Conservation (phyloP, 2,113 vertebrate species). For the Petroica traversi region DNA sequence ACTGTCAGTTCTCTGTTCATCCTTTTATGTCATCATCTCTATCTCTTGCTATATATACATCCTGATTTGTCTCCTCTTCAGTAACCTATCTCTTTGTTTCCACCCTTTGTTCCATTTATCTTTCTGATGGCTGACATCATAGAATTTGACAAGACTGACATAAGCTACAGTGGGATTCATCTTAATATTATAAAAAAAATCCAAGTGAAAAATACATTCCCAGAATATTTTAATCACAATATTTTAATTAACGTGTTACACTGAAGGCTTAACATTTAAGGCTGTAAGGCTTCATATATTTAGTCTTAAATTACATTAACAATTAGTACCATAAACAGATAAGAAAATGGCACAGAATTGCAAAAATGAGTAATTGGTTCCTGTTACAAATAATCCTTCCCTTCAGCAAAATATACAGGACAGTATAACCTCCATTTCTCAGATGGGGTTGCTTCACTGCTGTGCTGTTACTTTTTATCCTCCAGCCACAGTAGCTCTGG, state of each 20-base stretch:
- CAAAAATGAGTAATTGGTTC: background rate
- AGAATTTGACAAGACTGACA: slow-evolving; percentile 60
- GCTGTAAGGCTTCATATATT: background rate
- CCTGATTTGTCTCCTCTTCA: slow-evolving; percentile 7
- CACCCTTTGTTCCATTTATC: slow-evolving; percentile 50
- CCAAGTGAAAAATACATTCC: slow-evolving; percentile 5
- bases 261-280: background rate
- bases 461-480: background rate
- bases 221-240: slow-evolving; percentile 39
- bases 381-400: background rate
- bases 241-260: slow-evolving; percentile 22
- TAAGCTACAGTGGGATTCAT: slow-evolving; percentile 37
- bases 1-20: background rate
- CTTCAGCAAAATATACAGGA: background rate
- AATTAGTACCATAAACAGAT: background rate
- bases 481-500: background rate
- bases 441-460: background rate
- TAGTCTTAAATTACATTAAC: background rate
- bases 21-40: background rate
- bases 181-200: slow-evolving; percentile 4
- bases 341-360: background rate
- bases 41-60: background rate
- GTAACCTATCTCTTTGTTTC: slow-evolving; percentile 49
- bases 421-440: background rate
- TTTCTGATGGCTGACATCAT: slow-evolving; percentile 60